phyloP scores from a whole-genome alignment of 2,888 invertebrate genomes.

The Tuberolachnus salignus region DNA sequence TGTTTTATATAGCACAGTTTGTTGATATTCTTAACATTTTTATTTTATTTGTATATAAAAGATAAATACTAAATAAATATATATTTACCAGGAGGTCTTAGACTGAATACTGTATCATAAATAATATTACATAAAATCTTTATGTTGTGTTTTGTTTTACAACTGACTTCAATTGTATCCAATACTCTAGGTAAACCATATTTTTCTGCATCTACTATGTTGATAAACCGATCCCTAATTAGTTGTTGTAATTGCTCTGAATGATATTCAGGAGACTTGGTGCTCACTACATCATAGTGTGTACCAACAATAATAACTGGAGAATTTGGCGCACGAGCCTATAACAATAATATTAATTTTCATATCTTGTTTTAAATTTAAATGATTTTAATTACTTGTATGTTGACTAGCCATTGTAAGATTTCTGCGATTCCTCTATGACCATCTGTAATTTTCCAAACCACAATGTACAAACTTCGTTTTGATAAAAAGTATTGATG shows the following conservation, averaged over 20 bases:
- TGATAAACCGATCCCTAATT: slow-evolving; percentile 84
- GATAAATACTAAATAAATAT: not conserved
- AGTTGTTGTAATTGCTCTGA: slow-evolving; percentile 86
- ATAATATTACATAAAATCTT: slow-evolving; percentile 87
- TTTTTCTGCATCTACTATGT: slow-evolving; percentile 94
- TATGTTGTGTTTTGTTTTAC: slow-evolving; percentile 86
- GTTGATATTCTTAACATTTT: not conserved
- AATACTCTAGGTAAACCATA: slow-evolving; percentile 91
- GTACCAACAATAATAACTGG: slow-evolving; percentile 96
- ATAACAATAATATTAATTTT: slow-evolving; percentile 58
- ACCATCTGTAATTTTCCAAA: slow-evolving; percentile 94
- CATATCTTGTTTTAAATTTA: not conserved
- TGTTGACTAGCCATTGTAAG: slow-evolving; percentile 94
- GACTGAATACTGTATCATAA: slow-evolving; percentile 90
- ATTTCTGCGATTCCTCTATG: slow-evolving; percentile 87
- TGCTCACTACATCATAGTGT: slow-evolving; percentile 86
- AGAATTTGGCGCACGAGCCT: slow-evolving; percentile 93
- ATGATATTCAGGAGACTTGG: slow-evolving; percentile 67
- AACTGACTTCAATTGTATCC: slow-evolving; percentile 89
- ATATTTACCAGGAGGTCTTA: slow-evolving; percentile 79
- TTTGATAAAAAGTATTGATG: slow-evolving; percentile 98
- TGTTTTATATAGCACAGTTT: too few relatives aligned
- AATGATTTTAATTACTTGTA: slow-evolving; percentile 68
- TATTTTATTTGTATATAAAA: not conserved
- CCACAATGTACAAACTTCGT: slow-evolving; percentile 90